Percentiles rank a stretch among this genome's conserved stretches.
Conservation (phyloP, 1,140 invertebrate species). For the Brachionus koreanus region DNA sequence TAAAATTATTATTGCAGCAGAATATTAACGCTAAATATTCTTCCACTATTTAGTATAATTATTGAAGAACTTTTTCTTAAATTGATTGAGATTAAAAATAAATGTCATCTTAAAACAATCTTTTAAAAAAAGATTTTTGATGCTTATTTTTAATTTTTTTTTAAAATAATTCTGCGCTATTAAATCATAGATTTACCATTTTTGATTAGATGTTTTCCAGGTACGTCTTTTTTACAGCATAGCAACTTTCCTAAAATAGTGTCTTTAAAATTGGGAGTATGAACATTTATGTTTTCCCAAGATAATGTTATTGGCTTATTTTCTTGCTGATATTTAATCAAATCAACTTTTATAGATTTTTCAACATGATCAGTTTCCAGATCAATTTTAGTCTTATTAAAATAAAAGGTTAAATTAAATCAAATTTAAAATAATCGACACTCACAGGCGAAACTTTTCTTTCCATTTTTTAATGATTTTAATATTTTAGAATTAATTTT, state of each 20-base stretch:
- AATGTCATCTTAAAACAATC: too few species aligned
- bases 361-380: background rate
- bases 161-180: too few species aligned
- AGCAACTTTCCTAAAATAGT: background rate
- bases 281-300: conserved; percentile 39
- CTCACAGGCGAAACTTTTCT: conserved; percentile 20
- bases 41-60: too few species aligned
- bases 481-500: background rate
- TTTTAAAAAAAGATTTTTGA: too few species aligned
- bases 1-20: too few species aligned
- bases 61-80: too few species aligned
- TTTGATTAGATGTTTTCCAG: conserved; percentile 16
- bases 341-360: background rate
- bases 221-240: conserved; percentile 41
- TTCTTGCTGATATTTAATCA: background rate
- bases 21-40: too few species aligned
- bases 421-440: background rate
- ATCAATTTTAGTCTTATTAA: background rate
- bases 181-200: conserved; percentile 8
- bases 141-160: too few species aligned
- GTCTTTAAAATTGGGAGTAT: conserved; percentile 31
- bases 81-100: too few species aligned
- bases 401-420: background rate
- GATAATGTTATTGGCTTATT: background rate
- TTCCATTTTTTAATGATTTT: background rate